Conservation (phyloP, 2,113 vertebrate species). For the Plotosus lineatus region DNA sequence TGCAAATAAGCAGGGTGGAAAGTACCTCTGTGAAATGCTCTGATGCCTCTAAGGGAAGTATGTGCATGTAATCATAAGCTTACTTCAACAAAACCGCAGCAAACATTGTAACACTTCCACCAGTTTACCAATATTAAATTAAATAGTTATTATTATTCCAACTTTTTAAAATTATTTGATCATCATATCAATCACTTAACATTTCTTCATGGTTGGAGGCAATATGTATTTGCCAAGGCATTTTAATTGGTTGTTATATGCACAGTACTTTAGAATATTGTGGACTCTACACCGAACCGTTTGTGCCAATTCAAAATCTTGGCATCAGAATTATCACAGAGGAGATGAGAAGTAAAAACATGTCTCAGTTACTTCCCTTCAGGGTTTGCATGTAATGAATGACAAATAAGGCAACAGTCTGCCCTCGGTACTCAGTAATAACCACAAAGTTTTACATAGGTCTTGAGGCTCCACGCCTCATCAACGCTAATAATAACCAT, state of each 20-base stretch:
- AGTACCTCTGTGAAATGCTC: constrained; percentile 30
- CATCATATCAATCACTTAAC: background rate
- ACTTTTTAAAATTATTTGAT: background rate
- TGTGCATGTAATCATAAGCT: background rate
- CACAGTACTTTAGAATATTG: background rate
- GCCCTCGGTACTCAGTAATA: background rate
- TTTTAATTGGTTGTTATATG: background rate
- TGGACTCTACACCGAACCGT: background rate
- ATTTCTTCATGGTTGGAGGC: background rate
- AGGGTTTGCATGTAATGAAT: no score
- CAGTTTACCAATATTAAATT: background rate
- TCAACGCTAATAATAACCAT: background rate
- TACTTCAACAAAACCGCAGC: background rate
- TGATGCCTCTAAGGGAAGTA: constrained; percentile 18
- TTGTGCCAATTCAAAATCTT: background rate
- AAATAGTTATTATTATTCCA: no score
- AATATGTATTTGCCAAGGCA: background rate
- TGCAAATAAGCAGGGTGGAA: constrained; percentile 3
- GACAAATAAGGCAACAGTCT: background rate
- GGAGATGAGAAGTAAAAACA: background rate
- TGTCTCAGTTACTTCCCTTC: background rate
- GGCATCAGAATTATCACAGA: background rate
- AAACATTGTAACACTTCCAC: background rate
- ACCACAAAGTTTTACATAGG: background rate
- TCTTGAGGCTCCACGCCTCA: background rate